These are phyloP conservation scores for Oncorhynchus mykiss DNA, from an alignment of 2,113 vertebrate species.

Conservation along the genomic window DNA sequence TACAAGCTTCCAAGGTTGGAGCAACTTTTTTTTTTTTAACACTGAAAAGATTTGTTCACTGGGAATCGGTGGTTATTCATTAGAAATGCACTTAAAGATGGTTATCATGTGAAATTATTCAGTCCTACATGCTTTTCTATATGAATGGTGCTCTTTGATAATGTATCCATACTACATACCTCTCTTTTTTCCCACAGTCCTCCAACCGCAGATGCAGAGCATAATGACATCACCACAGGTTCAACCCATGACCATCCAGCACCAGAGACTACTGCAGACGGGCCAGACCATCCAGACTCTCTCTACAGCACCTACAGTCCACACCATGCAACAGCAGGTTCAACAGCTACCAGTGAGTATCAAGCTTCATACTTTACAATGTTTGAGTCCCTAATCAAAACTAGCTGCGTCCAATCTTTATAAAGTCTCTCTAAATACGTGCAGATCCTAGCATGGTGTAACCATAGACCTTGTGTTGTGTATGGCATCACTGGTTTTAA, in stretches of 20 bases:
- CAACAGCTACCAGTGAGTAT: conserved; percentile 82
- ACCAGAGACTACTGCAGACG: conserved; percentile 86
- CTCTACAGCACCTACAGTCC: conserved; percentile 80
- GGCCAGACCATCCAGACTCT: conserved; percentile 92
- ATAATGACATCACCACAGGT: conserved; percentile 90
- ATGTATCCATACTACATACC: no score
- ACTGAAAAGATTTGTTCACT: no score
- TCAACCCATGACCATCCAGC: conserved; percentile 91
- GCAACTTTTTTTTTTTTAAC: conserved; percentile 38
- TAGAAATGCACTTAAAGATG: not conserved
- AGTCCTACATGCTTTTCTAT: no score
- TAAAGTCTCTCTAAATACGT: not conserved
- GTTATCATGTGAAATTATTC: no score
- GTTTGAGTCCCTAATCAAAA: no score
- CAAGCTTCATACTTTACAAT: no score
- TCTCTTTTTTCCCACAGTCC: conserved; percentile 72
- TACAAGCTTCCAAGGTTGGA: conserved; percentile 88
- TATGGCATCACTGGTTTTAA: not conserved
- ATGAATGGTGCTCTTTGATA: no score
- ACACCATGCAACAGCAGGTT: conserved; percentile 87
- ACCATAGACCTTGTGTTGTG: not conserved
- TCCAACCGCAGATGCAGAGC: conserved; percentile 93
- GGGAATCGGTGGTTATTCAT: not conserved
- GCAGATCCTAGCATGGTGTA: not conserved
- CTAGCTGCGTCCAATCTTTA: not conserved